A percentile compares a stretch with the other conserved stretches of the same genome.
Evolutionary conservation across 2,797 vertebrate species (phyloP).

Genomic region (Acrossocheilus wenchowensis): DNA sequence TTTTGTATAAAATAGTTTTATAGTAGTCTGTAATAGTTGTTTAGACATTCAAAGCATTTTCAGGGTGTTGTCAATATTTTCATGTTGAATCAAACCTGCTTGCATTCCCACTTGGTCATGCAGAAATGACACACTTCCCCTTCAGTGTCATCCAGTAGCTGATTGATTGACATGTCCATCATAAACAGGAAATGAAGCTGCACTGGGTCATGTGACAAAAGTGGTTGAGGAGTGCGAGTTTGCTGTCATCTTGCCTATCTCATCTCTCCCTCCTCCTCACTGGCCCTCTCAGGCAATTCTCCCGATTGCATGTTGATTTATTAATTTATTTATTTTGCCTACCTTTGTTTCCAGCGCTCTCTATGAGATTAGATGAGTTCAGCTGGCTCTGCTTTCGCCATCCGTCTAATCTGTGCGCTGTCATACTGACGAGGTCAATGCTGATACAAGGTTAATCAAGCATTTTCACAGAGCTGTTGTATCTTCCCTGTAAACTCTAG

Average conservation of each 20-base stretch:
- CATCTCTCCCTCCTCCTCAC: constrained; percentile 3
- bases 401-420: constrained; percentile 47
- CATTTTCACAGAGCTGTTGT: constrained; percentile 47
- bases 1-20: neutral
- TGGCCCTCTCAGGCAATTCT: constrained; percentile 40
- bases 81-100: neutral
- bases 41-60: neutral
- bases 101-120: neutral
- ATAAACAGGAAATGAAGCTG: constrained; percentile 43
- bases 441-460: constrained; percentile 59
- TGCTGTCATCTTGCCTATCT: constrained; percentile 13
- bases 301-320: constrained; percentile 55
- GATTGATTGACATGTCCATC: constrained; percentile 19
- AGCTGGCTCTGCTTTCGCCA: constrained; percentile 24
- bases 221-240: neutral
- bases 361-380: constrained; percentile 47
- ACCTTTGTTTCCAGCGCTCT: constrained; percentile 47
- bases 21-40: neutral
- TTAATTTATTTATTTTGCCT: constrained; percentile 52
- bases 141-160: neutral
- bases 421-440: constrained; percentile 49
- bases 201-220: constrained; percentile 22
- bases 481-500: constrained; percentile 44
- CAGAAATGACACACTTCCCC: neutral
- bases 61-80: neutral